Evolutionary conservation across 2,113 vertebrate species (phyloP), one percentile per base, ranked within the genome.

Genomic region (Rhabdornis inornatus): DNA sequence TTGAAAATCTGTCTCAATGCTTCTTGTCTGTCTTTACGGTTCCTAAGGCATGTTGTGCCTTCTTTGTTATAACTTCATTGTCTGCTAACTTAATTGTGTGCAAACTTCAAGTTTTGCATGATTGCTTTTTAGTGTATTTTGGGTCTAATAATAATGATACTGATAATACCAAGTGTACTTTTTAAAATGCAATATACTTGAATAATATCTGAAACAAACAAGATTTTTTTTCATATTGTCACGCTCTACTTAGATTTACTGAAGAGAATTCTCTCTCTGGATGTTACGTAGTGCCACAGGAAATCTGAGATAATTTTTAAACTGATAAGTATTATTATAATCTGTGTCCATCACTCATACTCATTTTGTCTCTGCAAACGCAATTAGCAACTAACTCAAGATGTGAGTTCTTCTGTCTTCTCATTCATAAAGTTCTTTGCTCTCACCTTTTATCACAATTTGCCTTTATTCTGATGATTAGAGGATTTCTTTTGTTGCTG

Each of bases 351-450:
- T 53, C 72, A 45, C 18, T 92, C 42, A 89, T 49, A 45, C 15
- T 61, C 18, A 1, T 72, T 89, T 90, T 64, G 33, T n/a, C 33
- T 70, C 69, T 45, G 14, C 31, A 65, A 92, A 80, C 37, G 68
- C 10, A 40, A 45, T 77, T 44, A 91, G 57, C 19, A 68, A 27
- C 55, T 70, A 81, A 74, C 11, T 77, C 35, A 57, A 71, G 35
- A 47, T 68, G 35, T 0, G 0, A 9, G 6, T 3, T 78, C 2
- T 45, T 83, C 27, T 59, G 2, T 22, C 52, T 37, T 47, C 35
- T 64, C 39, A 71, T 71, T 87, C 52, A 66, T 39, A 55, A 77
- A 61, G 7, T 6, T 49, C 27, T 69, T 71, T 82, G 23, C 27
- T 92, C 89, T 71, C 8, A 25, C 13, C 8, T 83, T 64, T 70